Conservation (phyloP, 1,140 invertebrate genomes). For the Scaptomyza pallida region DNA sequence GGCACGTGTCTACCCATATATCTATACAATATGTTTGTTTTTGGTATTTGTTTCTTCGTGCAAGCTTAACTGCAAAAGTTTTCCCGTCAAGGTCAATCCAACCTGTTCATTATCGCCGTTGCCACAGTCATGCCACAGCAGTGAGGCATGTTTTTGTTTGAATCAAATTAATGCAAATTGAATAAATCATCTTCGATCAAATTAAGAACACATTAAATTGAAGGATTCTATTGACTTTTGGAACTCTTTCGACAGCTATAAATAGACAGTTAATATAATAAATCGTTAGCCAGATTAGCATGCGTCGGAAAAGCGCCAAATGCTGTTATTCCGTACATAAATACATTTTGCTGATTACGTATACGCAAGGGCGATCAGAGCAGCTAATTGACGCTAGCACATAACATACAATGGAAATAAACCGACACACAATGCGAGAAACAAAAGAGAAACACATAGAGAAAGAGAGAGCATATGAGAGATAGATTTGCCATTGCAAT, state of each 20-base stretch:
- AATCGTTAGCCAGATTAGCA: not conserved
- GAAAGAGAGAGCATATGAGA: not conserved
- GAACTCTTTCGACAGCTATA: not conserved
- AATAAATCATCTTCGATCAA: slow-evolving; percentile 24
- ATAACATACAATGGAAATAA: not conserved
- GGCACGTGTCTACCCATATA: slow-evolving; percentile 45
- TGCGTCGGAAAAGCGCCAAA: not conserved
- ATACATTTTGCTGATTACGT: slow-evolving; percentile 49
- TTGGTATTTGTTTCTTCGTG: slow-evolving; percentile 30
- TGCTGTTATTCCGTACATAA: not conserved
- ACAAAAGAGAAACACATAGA: not conserved
- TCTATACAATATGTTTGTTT: not conserved
- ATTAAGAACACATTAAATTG: slow-evolving; percentile 24
- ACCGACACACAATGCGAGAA: not conserved
- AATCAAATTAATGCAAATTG: slow-evolving; percentile 14
- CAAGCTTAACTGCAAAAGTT: slow-evolving; percentile 48
- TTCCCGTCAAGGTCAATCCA: slow-evolving; percentile 56
- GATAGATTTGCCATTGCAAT: not conserved
- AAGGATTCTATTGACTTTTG: slow-evolving; percentile 5
- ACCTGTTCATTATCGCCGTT: slow-evolving; percentile 65
- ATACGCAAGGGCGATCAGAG: slow-evolving; percentile 53
- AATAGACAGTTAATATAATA: slow-evolving; percentile 4
- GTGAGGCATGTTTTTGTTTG: not conserved
- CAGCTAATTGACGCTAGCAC: slow-evolving; percentile 58
- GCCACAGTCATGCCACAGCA: slow-evolving; percentile 6